Base-by-base conservation (phyloP, 2,113 vertebrate genomes). In the Martes martes region DNA sequence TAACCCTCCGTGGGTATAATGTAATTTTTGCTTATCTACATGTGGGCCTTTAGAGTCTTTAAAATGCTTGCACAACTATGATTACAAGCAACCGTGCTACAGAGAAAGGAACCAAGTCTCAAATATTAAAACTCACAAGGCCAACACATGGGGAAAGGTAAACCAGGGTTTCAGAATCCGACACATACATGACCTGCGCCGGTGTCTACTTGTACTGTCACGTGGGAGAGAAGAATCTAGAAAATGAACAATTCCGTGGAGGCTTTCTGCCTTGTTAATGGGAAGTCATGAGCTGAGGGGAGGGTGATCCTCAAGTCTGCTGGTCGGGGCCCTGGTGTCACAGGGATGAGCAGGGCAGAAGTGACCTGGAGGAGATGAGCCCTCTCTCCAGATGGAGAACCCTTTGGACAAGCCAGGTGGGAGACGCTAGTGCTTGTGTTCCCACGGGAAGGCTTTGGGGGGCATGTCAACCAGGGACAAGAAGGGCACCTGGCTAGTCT, bases 291-390 rank as follows among this genome's bases (percentile, higher is more conserved):
- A 26, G 6, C 28, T 1, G 0, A 15, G 13, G 8, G 24, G 16
- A 33, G 1, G 23, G 42, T 11, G 18, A 11, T 16, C 19, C 33
- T 7, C 0, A 3, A 28, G 36, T 15, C 19, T 7, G 18, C 45
- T 8, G 8, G 18, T n/a, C 52, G 4, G 33, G 45, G 55, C 10
- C 26, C 23, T 28, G 2, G 31, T 33, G 2, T 2, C 2, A 6
- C 16, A 42, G 50, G 65, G 19, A 42, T 6, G 3, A 33, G 14
- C 8, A 18, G 10, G 7, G 19, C 3, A 0, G 11, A 4, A 55
- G 28, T 47, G 52, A n/a, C 1, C 13, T 36, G 3, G 19, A 61
- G 11, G 36, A 47, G 21, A 7, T 0, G 0, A 7, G 6, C 19
- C 19, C 16, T 24, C 79, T 86, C 50, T 31, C 7, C 39, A 24